Evolutionary conservation across 2,888 invertebrate genomes (phyloP), one percentile per base, ranked within the genome.

Genomic region (Dascillus cervinus): DNA sequence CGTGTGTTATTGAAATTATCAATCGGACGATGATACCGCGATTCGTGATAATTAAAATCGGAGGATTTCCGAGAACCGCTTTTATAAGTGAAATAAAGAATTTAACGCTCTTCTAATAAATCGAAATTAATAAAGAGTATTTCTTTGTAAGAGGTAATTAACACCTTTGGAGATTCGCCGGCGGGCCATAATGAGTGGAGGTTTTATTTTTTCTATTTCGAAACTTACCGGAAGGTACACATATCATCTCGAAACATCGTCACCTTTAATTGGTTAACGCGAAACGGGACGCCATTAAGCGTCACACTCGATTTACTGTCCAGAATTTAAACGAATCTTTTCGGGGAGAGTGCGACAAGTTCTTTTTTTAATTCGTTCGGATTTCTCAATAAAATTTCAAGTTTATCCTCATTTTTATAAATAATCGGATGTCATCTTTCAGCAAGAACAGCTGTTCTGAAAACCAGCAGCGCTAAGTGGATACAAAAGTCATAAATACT

Each of bases 401-500:
- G 22, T 22, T 12, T 22, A 12, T 22, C 22, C 12, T 22, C 4
- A 12, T n/a, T 12, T 22, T 12, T 22, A 12, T 22, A 22, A 22
- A 1, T 11, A 12, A 8, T 22, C 4, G 5, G 11, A 22, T 8
- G 6, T 22, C n/a, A 11, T 9, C 11, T 5, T 22, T 22, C 20
- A n/a, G n/a, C n/a, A n/a, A 4, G 17, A 17, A 17, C 53, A 55
- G 52, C 52, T 55, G 52, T 44, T 49, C 39, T 32, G 15, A 43
- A 37, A 36, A 36, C n/a, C n/a, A n/a, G n/a, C n/a, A n/a, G 41
- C 50, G 42, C 47, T 51, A 50, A 53, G 52, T 52, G 49, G 52
- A 49, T 51, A 44, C 49, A 46, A 48, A 44, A 37, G 39, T 44
- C 51, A 50, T 55, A 53, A 55, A 53, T 55, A 52, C 46, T 48